These are phyloP conservation scores for Anadara kagoshimensis DNA, from an alignment of 1,140 invertebrate genomes.

Conservation along the genomic window DNA sequence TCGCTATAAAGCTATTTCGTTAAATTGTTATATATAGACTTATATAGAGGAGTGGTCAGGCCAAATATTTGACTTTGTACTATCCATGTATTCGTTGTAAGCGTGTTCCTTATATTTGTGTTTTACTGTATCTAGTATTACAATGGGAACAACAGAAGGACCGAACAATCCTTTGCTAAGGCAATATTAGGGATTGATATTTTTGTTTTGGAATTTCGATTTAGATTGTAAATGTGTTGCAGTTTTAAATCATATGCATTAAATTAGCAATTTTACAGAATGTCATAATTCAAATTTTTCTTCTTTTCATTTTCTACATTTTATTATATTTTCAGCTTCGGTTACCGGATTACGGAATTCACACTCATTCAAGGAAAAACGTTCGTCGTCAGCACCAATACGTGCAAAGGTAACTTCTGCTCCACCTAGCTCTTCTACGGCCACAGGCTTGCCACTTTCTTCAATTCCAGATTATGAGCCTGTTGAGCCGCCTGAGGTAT, in stretches of 20 bases:
- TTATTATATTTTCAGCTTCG: conserved; percentile 20
- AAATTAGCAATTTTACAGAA: background rate
- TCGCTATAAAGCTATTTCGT: too few relatives aligned
- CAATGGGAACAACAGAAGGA: too few relatives aligned
- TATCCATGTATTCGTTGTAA: too few relatives aligned
- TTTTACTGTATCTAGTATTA: too few relatives aligned
- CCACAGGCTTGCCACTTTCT: background rate
- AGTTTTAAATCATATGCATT: background rate
- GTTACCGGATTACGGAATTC: conserved; percentile 51
- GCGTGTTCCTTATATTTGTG: too few relatives aligned
- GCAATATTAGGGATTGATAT: too few relatives aligned
- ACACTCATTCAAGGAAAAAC: conserved; percentile 59
- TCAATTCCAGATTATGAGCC: conserved; percentile 18
- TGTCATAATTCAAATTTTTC: background rate
- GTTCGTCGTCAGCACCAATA: conserved; percentile 48
- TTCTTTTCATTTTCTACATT: background rate
- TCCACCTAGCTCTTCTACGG: conserved; percentile 24
- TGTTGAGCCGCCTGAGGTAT: conserved; percentile 15
- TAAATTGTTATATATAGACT: too few relatives aligned
- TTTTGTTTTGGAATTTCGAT: too few relatives aligned
- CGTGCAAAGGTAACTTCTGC: conserved; percentile 51
- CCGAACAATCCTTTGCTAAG: too few relatives aligned
- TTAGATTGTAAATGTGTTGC: background rate
- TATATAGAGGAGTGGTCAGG: too few relatives aligned
- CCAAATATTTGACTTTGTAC: too few relatives aligned